phyloP scores from a whole-genome alignment of 2,888 invertebrate species.

The Diadegma fenestrale region DNA sequence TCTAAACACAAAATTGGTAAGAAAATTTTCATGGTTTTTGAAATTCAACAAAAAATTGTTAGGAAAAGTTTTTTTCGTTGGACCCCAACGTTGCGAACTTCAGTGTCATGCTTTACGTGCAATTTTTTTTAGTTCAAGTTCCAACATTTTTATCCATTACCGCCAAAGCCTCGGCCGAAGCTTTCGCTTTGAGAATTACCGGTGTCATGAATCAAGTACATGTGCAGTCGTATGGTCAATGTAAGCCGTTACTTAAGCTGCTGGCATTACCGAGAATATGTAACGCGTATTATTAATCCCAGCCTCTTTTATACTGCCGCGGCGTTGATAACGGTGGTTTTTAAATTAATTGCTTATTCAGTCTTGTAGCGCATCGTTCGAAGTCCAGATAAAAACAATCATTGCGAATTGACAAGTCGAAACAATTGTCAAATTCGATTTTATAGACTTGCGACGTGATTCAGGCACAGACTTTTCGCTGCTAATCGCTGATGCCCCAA shows the following conservation, averaged over 20 bases:
- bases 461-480: too few relatives aligned
- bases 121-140: background rate
- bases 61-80: too few relatives aligned
- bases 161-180: background rate
- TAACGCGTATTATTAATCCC: background rate
- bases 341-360: background rate
- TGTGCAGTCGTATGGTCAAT: slow-evolving; percentile 1
- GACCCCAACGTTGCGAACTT: too few relatives aligned
- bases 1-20: too few relatives aligned
- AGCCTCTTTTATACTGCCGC: background rate
- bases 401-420: background rate
- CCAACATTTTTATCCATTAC: background rate
- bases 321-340: background rate
- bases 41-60: too few relatives aligned
- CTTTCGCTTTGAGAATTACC: background rate
- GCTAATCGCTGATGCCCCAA: too few relatives aligned
- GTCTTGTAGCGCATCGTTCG: background rate
- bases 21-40: too few relatives aligned
- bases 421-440: background rate
- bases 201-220: background rate
- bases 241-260: background rate
- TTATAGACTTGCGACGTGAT: too few relatives aligned
- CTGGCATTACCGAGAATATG: background rate
- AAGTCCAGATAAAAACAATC: background rate
- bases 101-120: background rate